A percentile compares a stretch with the other conserved stretches of the same genome.
These are phyloP conservation scores for Anoncus sp. DNA, from an alignment of 2,888 invertebrate genomes.

Conservation along the genomic window DNA sequence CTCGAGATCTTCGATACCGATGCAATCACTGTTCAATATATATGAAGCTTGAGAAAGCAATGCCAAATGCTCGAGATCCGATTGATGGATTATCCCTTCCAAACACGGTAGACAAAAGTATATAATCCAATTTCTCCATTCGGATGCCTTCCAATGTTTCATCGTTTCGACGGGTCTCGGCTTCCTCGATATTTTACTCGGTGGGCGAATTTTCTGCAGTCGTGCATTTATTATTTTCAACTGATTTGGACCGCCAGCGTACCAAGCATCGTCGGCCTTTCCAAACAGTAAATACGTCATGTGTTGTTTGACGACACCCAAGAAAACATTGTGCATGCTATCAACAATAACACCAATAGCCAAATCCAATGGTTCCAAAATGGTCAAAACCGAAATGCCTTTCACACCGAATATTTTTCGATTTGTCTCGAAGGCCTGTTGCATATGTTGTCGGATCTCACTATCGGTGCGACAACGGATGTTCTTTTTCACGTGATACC, in stretches of 20 bases:
- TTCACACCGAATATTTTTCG: slow-evolving; percentile 17
- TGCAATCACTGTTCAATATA: too few species aligned
- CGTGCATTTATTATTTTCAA: too few species aligned
- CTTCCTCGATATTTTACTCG: slow-evolving; percentile 32
- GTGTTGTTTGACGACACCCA: slow-evolving; percentile 8
- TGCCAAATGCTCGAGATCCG: slow-evolving; percentile 27
- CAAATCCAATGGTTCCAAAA: not conserved
- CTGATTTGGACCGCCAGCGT: slow-evolving; percentile 25
- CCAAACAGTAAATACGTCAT: not conserved
- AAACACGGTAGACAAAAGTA: slow-evolving; percentile 45
- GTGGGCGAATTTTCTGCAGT: too few species aligned
- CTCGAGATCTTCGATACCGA: too few species aligned
- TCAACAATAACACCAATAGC: not conserved
- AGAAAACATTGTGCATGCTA: slow-evolving; percentile 18
- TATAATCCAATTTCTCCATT: slow-evolving; percentile 58
- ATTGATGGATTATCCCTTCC: slow-evolving; percentile 38
- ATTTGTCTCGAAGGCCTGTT: not conserved
- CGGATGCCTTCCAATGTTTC: slow-evolving; percentile 57
- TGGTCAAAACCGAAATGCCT: not conserved
- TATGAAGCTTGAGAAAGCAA: too few species aligned
- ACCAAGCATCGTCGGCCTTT: not conserved
- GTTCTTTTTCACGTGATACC: too few species aligned
- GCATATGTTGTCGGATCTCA: not conserved
- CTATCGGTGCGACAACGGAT: too few species aligned
- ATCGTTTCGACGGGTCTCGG: slow-evolving; percentile 48